Evolutionary conservation across 2,797 vertebrate genomes (phyloP), one percentile per base, ranked within the genome.

Genomic region (Sebastes minor): DNA sequence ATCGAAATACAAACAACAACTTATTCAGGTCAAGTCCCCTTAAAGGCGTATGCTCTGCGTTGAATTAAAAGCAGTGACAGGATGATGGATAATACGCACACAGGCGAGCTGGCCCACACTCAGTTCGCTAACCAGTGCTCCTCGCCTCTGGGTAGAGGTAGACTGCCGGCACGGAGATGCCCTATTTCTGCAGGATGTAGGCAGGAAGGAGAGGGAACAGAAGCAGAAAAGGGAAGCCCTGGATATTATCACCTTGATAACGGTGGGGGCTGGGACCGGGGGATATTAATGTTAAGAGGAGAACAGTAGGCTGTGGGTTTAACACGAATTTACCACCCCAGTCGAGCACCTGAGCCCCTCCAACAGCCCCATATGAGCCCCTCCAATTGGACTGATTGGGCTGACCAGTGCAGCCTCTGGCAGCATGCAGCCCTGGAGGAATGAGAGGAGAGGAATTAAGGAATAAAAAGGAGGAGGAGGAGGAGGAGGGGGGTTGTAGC

Each of bases 81-180:
- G 74, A 94, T 94, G 93, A 94, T 93, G 89, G 92, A 94, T 93
- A 83, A 86, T 83, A 72, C 88, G 74, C 85, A 55, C 32, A 12
- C 7, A 22, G 18, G 5, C 38, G 10, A n/a, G 61, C 66, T 35
- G 82, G 88, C 82, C 80, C 71, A 25, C 79, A 69, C 83, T 77
- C 78, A 55, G 55, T 82, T 46, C 62, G 27, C 89, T 74, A 83
- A 86, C 88, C 72, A 64, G 68, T 14, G 62, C 71, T 70, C 73
- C 71, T 71, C 2, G 74, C 69, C 87, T 71, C 66, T 25, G 72
- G 71, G 70, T 20, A 20, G 79, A 81, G 75, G 69, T 12, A 38
- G 68, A 71, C 78, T 62, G 75, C 53, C 20, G 22, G 53, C 63
- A 13, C 20, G 0, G 67, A 55, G 70, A 78, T 82, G 86, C 55